phyloP scores from a whole-genome alignment of 1,140 invertebrate species.

The Papilio xuthus region DNA sequence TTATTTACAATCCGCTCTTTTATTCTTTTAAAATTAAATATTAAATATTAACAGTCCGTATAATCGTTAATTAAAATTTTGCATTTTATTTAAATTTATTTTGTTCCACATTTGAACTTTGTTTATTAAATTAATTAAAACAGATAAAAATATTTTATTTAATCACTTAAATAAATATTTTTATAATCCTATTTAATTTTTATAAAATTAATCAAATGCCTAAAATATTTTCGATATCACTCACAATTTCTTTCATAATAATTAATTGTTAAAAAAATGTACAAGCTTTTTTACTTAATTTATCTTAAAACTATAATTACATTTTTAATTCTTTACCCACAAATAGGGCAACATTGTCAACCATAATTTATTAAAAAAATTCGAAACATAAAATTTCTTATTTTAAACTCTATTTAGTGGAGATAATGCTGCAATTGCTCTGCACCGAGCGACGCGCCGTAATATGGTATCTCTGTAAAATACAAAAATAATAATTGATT shows the following conservation, averaged over 20 bases:
- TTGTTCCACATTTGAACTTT: conserved; percentile 6
- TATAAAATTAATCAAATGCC: not conserved
- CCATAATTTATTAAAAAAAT: conserved; percentile 4
- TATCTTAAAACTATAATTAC: conserved; percentile 35
- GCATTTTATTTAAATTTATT: not conserved
- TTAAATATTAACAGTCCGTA: conserved; percentile 9
- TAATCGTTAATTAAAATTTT: not conserved
- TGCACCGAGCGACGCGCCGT: conserved; percentile 50
- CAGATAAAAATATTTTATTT: conserved; percentile 1
- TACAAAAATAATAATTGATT: conserved; percentile 34
- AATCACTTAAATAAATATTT: conserved; percentile 11
- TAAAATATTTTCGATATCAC: not conserved
- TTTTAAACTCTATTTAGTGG: conserved; percentile 41
- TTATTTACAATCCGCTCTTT: conserved; percentile 50
- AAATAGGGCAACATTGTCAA: not conserved
- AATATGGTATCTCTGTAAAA: conserved; percentile 47
- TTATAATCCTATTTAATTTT: not conserved
- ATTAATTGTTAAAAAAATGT: not conserved
- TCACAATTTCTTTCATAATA: not conserved
- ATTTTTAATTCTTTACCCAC: not conserved
- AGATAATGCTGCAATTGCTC: conserved; percentile 64
- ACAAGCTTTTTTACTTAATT: not conserved
- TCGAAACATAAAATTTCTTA: conserved; percentile 25
- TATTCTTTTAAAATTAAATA: not conserved
- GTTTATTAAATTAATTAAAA: not conserved